Base-by-base conservation (phyloP, 2,888 invertebrate genomes). In the Syritta pipiens region DNA sequence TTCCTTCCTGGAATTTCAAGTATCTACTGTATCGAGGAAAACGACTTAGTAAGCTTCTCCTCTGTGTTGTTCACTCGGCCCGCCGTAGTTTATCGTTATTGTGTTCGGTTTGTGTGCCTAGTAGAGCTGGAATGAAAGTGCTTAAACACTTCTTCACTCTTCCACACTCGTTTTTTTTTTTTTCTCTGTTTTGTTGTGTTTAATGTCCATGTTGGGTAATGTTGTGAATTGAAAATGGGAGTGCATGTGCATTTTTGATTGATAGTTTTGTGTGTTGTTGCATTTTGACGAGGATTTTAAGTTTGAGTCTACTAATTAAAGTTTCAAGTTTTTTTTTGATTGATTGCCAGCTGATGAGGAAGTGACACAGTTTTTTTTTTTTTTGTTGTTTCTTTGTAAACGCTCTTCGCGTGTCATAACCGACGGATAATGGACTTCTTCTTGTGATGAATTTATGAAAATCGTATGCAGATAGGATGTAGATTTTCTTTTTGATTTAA, bases 1-100 rank as follows among this genome's bases (percentile, higher is more conserved):
- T 57, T 57, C 28, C 55, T 57, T 67, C 67, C 67, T 67, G 57
- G 48, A 67, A 40, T 37, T n/a, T 22, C 35, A 67, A 55, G 55
- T 35, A 9, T 22, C 30, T 17, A 46, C 32, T 60, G 48, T 26
- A 60, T 48, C 37, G 48, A 48, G 24, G 17, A 20, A 44, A 24
- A 40, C 10, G 7, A 19, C 24, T 17, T 35, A 26, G 10, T 35
- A 32, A 37, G 35, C 9, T 35, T 17, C 6, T 46, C 14, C 20
- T 10, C 22, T 32, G 32, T 44, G 10, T 49, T 37, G 35, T n/a
- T n/a, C n/a, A n/a, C n/a, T n/a, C n/a, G n/a, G n/a, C n/a, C 9
- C 20, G 19, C 24, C 51, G 51, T 32, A 9, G 30, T 30, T 3
- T 53, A 19, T 19, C 6, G 32, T 14, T 14, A 12, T 28, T 5